Base-by-base conservation (phyloP, 2,797 vertebrate genomes). In the Sebastes taczanowskii region DNA sequence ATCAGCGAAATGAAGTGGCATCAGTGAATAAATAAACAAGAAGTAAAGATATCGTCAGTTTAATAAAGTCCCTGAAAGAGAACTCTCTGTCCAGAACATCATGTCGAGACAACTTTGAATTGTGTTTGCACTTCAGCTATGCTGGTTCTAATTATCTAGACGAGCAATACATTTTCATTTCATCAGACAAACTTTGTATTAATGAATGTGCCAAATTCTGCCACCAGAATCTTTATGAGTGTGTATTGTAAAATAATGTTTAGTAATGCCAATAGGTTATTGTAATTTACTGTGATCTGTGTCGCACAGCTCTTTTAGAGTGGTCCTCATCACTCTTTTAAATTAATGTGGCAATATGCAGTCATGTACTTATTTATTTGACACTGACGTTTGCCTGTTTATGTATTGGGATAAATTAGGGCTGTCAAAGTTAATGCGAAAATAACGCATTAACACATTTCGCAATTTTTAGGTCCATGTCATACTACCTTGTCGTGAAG, bases 11-110 rank as follows among this genome's bases (percentile, higher is more conserved):
- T n/a, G 20, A 83, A 25, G 52, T 61, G 35, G 16, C 11, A 58
- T 73, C 11, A 2, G 11, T 68, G 59, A 63, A 75, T 56, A 70
- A 60, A 77, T 70, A 70, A 78, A 72, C 5, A 34, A 53, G 38
- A 71, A 7, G 34, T 13, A 60, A 77, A 61, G 4, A 61, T 29
- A 38, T 11, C 11, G 8, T 1, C 34, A 25, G 35, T 46, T 76
- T 23, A 11, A 64, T 46, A 8, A 76, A 42, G 11, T 68, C 53
- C 23, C n/a, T 34, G 27, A 56, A 23, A 75, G 46, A 59, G 30
- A 66, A 62, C 67, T 25, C 9, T 65, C 22, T 14, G 20, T 73
- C 27, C 16, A 67, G 53, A 74, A 38, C 70, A 46, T 52, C 5
- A 7, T 7, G 42, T 74, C 46, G 20, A 63, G 22, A 59, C 38